Base-by-base conservation (phyloP, 2,797 vertebrate species). In the Serranus cabrilla region DNA sequence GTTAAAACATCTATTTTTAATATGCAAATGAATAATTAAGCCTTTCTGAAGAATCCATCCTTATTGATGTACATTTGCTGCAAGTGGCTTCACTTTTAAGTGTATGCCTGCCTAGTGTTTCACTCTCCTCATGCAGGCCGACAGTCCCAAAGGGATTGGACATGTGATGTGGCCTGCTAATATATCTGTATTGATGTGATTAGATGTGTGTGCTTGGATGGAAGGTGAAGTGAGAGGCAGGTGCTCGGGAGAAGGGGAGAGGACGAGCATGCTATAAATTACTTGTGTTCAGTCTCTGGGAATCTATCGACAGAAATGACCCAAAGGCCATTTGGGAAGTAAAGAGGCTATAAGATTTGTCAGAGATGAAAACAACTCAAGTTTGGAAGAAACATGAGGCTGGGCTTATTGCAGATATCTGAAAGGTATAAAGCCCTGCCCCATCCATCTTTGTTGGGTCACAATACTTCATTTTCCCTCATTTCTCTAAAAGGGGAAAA, bases 401-500 rank as follows among this genome's bases (percentile, higher is more conserved):
- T n/a, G 59, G 65, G 83, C 74, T 66, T 84, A 88, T 80, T 27
- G 71, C 72, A 72, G 78, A 83, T 87, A 81, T 87, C 80, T 80
- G 70, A 83, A 66, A 83, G 47, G 65, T 74, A 85, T 81, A 55
- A 78, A 61, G 67, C 72, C 54, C 1, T 16, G 80, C 68, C 51
- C 60, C 76, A 91, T 93, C 77, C 83, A 85, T 93, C 85, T 89
- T 52, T 27, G 69, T 75, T 23, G 13, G 83, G 84, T 88, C 89
- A 86, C 83, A 82, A 87, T 81, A 82, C 80, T 86, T 92, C 60
- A 90, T 92, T 92, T 91, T 81, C 82, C 78, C 85, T 89, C 84
- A 90, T 93, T 92, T 93, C 85, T 92, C 90, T 90, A 86, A 89
- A 89, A 92, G 86, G 88, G 87, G 81, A 87, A 94, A 92, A 90